Conservation (phyloP, 2,113 vertebrate species). For the Cyprinodon brontotheroides region DNA sequence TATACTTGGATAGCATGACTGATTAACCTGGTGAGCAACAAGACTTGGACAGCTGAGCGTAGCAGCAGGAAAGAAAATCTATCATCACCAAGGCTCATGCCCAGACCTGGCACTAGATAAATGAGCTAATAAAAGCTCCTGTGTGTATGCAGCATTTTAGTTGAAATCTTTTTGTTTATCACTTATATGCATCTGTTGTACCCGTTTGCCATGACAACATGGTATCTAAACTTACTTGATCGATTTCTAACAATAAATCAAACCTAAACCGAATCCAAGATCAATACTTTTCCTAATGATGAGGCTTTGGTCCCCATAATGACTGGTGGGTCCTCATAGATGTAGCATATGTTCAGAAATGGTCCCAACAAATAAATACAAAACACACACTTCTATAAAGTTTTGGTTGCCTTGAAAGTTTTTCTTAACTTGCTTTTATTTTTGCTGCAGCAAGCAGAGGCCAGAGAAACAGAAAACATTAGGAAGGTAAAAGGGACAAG, state of each 20-base stretch:
- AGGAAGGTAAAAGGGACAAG: conserved; percentile 25
- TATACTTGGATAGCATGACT: conserved; percentile 62
- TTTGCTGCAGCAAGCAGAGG: background rate
- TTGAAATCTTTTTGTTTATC: background rate
- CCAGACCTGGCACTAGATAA: conserved; percentile 63
- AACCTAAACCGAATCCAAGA: too few relatives aligned
- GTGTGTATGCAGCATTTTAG: conserved; percentile 5
- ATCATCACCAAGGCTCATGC: conserved; percentile 75
- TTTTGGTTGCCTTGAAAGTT: conserved; percentile 1
- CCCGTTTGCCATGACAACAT: background rate
- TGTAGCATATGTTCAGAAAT: too few relatives aligned
- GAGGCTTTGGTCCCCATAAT: too few relatives aligned
- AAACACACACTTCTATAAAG: background rate
- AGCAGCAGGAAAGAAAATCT: conserved; percentile 62
- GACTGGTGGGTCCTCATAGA: too few relatives aligned
- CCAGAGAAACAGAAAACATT: background rate
- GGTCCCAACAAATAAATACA: background rate
- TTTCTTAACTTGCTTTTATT: conserved; percentile 11
- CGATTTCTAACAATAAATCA: too few relatives aligned
- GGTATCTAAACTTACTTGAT: background rate
- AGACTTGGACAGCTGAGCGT: conserved; percentile 67
- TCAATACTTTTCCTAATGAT: too few relatives aligned
- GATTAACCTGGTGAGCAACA: conserved; percentile 67
- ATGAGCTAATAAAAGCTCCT: conserved; percentile 49
- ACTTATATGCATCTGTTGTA: background rate